These are phyloP conservation scores for Tridacna gigas DNA, from an alignment of 2,888 invertebrate genomes.

Conservation along the genomic window DNA sequence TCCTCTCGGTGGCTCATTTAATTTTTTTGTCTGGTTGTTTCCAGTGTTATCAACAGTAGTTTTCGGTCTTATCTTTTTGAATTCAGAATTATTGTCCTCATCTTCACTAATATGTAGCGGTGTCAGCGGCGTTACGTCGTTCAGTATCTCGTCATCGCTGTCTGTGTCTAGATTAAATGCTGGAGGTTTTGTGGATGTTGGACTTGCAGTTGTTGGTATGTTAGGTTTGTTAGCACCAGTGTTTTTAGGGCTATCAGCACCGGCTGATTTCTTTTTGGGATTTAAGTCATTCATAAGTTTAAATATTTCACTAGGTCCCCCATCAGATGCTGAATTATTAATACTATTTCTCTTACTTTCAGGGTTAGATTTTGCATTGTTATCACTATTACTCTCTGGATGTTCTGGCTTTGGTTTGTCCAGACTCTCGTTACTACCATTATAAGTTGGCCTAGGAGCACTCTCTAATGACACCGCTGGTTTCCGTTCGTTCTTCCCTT, in stretches of 20 bases:
- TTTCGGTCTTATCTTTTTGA: slow-evolving; percentile 15
- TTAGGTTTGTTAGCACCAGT: slow-evolving; percentile 36
- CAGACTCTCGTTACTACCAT: slow-evolving; percentile 6
- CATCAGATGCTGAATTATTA: slow-evolving; percentile 27
- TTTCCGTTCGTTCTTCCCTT: slow-evolving; percentile 55
- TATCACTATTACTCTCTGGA: slow-evolving; percentile 41
- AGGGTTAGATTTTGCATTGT: slow-evolving; percentile 34
- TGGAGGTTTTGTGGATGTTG: slow-evolving; percentile 39
- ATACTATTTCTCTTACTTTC: slow-evolving; percentile 31
- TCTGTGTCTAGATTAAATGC: slow-evolving; percentile 63
- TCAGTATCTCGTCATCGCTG: slow-evolving; percentile 58
- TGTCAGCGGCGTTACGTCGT: slow-evolving; percentile 59
- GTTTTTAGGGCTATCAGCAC: slow-evolving; percentile 30
- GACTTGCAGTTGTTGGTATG: slow-evolving; percentile 45
- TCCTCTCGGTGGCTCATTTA: slow-evolving; percentile 6
- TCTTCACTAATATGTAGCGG: slow-evolving; percentile 68
- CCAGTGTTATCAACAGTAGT: slow-evolving; percentile 1
- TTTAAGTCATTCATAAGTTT: slow-evolving; percentile 51
- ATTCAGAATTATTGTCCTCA: slow-evolving; percentile 47
- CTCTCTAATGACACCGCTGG: slow-evolving; percentile 58
- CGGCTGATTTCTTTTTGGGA: slow-evolving; percentile 44
- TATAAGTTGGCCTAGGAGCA: slow-evolving; percentile 15
- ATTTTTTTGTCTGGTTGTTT: not conserved
- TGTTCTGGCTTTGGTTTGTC: slow-evolving; percentile 35
- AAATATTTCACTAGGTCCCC: slow-evolving; percentile 44